These are phyloP conservation scores for Colaptes auratus DNA, from an alignment of 2,113 vertebrate genomes.

Conservation along the genomic window DNA sequence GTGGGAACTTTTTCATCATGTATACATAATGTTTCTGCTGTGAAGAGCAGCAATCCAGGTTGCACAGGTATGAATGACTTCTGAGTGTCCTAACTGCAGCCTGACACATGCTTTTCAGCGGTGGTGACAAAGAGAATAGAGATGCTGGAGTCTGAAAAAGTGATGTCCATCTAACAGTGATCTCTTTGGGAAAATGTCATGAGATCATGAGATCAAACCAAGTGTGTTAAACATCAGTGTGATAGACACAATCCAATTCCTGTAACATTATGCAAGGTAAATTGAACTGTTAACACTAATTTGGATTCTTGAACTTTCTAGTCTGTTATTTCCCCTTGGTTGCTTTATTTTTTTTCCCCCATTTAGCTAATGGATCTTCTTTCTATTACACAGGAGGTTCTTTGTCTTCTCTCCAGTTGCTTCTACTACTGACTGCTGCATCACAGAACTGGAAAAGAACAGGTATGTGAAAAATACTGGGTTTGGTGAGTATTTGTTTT, in stretches of 20 bases:
- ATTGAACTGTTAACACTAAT: conserved; percentile 61
- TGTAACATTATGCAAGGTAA: conserved; percentile 48
- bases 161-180: not conserved
- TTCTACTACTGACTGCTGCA: conserved; percentile 11
- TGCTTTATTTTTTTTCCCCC: not conserved
- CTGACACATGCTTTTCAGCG: not conserved
- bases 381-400: not conserved
- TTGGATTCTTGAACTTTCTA: conserved; percentile 53
- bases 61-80: not conserved
- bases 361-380: conserved; percentile 11
- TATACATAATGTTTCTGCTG: not conserved
- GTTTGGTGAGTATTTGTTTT: not conserved
- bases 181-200: not conserved
- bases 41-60: not conserved
- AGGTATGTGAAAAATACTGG: conserved; percentile 20
- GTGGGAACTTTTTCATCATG: not conserved
- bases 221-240: not conserved
- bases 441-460: not conserved
- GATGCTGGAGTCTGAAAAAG: not conserved
- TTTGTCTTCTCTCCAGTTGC: not conserved
- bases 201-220: conserved; percentile 16
- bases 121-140: not conserved
- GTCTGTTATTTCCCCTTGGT: conserved; percentile 40
- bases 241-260: conserved; percentile 49
- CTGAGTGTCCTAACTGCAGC: not conserved